Conservation (phyloP, 2,888 invertebrate species). For the Chrysolina haemoptera region DNA sequence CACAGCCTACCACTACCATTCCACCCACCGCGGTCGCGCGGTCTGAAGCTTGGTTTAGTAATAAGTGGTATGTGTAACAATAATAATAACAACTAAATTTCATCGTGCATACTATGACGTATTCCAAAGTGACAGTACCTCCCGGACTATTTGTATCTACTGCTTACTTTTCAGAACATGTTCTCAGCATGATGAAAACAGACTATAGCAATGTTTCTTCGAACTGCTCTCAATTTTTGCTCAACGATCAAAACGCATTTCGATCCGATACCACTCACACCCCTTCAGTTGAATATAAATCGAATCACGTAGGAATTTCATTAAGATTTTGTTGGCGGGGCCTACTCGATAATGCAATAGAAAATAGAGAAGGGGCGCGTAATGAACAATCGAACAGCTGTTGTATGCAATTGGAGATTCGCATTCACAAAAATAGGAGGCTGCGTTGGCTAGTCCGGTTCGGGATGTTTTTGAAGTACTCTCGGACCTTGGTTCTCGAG, state of each 20-base stretch:
- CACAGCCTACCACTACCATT: too few species aligned
- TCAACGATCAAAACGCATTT: background rate
- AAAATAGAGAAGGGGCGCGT: background rate
- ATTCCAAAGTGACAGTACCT: too few species aligned
- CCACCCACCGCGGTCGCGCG: too few species aligned
- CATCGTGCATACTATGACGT: too few species aligned
- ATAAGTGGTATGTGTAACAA: too few species aligned
- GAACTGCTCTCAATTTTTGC: background rate
- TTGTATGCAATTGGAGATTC: background rate
- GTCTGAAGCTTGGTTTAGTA: too few species aligned
- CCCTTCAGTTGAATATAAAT: background rate
- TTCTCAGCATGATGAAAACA: too few species aligned
- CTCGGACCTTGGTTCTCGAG: background rate
- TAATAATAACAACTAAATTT: too few species aligned
- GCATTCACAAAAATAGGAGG: background rate
- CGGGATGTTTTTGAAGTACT: background rate
- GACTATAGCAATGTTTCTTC: too few species aligned
- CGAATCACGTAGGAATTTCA: conserved; percentile 5
- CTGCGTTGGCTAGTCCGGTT: background rate
- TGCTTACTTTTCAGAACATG: too few species aligned
- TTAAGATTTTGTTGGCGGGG: background rate
- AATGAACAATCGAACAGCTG: background rate
- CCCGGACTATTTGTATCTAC: too few species aligned
- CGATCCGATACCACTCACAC: background rate
- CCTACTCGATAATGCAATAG: conserved; percentile 9